Conservation (phyloP, 2,113 vertebrate species). For the Catharus fuscescens region DNA sequence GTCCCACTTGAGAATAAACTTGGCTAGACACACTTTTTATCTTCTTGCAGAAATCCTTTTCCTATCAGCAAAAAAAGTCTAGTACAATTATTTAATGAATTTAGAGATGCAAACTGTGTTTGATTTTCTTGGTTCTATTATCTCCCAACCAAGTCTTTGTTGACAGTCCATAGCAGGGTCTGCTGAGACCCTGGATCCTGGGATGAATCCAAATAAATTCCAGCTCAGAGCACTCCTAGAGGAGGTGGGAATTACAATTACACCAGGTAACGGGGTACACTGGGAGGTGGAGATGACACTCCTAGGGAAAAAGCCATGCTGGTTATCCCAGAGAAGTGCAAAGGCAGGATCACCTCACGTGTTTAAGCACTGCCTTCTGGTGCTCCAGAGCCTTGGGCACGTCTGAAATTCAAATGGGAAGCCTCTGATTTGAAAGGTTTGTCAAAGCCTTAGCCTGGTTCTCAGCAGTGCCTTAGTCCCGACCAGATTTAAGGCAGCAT, state of each 20-base stretch:
- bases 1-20: background rate
- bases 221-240: background rate
- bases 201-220: background rate
- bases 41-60: background rate
- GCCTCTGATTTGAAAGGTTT: background rate
- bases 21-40: background rate
- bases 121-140: background rate
- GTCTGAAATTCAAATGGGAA: background rate
- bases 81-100: background rate
- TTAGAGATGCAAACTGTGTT: background rate
- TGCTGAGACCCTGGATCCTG: background rate
- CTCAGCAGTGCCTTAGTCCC: background rate
- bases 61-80: background rate
- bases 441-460: background rate
- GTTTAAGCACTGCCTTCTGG: background rate
- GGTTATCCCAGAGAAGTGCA: background rate
- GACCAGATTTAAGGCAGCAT: background rate
- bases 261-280: fast-evolving
- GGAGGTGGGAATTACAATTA: background rate
- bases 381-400: background rate
- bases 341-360: background rate
- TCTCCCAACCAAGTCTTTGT: background rate
- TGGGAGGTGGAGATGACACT: background rate
- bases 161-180: background rate
- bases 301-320: background rate